Evolutionary conservation across 1,140 invertebrate species (phyloP).

Genomic region (Sipha flava): DNA sequence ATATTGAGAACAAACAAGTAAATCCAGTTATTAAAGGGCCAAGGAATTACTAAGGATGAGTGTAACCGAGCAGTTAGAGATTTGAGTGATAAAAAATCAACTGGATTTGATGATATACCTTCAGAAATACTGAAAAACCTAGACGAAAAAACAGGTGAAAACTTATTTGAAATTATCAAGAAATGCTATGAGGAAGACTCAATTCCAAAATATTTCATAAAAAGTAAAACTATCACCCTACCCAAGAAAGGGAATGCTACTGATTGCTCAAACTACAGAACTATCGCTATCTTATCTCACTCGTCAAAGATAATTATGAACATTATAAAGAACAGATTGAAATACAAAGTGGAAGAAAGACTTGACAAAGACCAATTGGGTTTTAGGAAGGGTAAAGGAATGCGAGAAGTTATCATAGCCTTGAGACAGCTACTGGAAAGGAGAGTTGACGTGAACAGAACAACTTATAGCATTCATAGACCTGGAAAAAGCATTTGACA

Average conservation of each 20-base stretch:
- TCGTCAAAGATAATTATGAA: constrained; percentile 21
- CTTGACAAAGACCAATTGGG: neutral
- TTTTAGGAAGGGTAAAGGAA: constrained; percentile 22
- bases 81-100: too few species aligned
- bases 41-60: too few species aligned
- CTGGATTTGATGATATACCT: too few species aligned
- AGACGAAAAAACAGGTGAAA: too few species aligned
- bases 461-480: constrained; percentile 19
- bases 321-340: constrained; percentile 26
- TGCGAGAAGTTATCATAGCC: constrained; percentile 14
- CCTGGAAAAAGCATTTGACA: constrained; percentile 26
- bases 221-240: constrained; percentile 19
- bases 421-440: constrained; percentile 7
- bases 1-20: too few species aligned
- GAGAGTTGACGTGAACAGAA: constrained; percentile 13
- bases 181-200: neutral
- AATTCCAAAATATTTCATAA: constrained; percentile 6
- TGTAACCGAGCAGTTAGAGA: too few species aligned
- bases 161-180: too few species aligned
- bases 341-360: constrained; percentile 9
- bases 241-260: constrained; percentile 32
- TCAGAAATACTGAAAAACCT: too few species aligned
- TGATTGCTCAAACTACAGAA: constrained; percentile 27
- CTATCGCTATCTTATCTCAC: neutral
- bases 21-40: too few species aligned